Conservation (phyloP, 2,888 invertebrate species). For the Beris chalybata region DNA sequence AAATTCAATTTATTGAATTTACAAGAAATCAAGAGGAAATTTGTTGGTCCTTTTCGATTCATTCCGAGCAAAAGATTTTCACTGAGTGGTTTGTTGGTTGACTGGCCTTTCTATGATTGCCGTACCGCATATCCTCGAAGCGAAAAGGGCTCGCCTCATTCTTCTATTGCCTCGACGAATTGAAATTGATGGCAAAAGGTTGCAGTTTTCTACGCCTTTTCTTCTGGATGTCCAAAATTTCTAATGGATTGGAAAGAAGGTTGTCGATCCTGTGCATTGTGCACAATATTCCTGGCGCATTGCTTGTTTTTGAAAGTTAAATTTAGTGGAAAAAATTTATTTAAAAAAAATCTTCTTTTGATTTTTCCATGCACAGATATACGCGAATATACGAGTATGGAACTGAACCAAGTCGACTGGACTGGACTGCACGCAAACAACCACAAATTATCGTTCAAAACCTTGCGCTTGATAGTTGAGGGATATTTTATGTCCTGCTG, state of each 20-base stretch:
- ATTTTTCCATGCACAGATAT: too few species aligned
- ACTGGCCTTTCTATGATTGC: too few species aligned
- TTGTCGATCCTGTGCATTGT: too few species aligned
- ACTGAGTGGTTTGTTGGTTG: slow-evolving; percentile 5
- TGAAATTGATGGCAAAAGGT: too few species aligned
- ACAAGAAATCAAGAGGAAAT: slow-evolving; percentile 25
- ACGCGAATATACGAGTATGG: neutral
- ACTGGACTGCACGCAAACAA: neutral
- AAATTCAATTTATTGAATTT: slow-evolving; percentile 37
- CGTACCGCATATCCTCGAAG: too few species aligned
- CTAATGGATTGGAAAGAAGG: too few species aligned
- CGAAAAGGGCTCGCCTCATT: slow-evolving; percentile 11
- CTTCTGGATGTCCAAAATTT: too few species aligned
- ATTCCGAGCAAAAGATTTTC: neutral
- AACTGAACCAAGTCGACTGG: neutral
- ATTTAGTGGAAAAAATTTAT: slow-evolving; percentile 17
- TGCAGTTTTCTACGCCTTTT: too few species aligned
- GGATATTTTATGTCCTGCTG: slow-evolving; percentile 39
- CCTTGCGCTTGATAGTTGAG: slow-evolving; percentile 35
- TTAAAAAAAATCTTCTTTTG: neutral
- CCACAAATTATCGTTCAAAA: slow-evolving; percentile 43
- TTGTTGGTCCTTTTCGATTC: neutral
- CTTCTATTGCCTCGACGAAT: slow-evolving; percentile 18
- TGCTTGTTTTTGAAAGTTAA: slow-evolving; percentile 4
- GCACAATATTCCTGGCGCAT: too few species aligned